Conservation (phyloP, 2,888 invertebrate genomes). For the Sphecodes monilicornis region DNA sequence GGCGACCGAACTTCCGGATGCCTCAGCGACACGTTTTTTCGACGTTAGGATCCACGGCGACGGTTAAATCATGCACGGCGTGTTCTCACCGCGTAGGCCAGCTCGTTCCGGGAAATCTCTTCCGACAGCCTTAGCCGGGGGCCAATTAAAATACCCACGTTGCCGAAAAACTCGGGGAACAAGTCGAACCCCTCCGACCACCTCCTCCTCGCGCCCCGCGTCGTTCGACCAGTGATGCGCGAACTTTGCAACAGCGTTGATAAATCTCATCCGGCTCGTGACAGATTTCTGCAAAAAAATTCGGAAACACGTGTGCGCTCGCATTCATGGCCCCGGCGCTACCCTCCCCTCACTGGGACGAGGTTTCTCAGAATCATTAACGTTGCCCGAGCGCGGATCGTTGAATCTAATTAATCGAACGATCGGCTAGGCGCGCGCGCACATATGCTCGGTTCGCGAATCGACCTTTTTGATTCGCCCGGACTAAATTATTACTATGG, state of each 20-base stretch:
- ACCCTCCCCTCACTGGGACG: background rate
- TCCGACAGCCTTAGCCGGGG: slow-evolving; percentile 63
- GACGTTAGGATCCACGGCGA: slow-evolving; percentile 4
- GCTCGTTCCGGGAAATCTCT: slow-evolving; percentile 65
- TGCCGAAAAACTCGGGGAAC: slow-evolving; percentile 61
- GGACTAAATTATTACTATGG: slow-evolving; percentile 17
- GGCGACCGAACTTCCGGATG: slow-evolving; percentile 67
- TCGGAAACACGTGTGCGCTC: slow-evolving; percentile 66
- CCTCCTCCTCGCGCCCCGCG: background rate
- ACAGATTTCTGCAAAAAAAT: slow-evolving; percentile 73
- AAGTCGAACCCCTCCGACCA: background rate
- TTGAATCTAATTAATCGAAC: slow-evolving; percentile 63
- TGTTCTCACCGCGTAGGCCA: slow-evolving; percentile 20
- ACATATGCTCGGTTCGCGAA: background rate
- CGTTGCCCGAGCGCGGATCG: slow-evolving; percentile 47
- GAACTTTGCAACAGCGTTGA: slow-evolving; percentile 71
- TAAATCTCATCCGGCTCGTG: slow-evolving; percentile 75
- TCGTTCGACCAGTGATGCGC: slow-evolving; percentile 61
- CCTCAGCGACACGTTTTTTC: slow-evolving; percentile 50
- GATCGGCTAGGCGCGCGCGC: background rate
- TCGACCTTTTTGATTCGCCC: background rate
- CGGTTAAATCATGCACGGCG: slow-evolving; percentile 55
- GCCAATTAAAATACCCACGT: slow-evolving; percentile 70
- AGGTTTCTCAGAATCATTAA: slow-evolving; percentile 68
- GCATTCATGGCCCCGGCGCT: slow-evolving; percentile 21